phyloP scores from a whole-genome alignment of 2,888 invertebrate genomes.

The Tiphia femorata region DNA sequence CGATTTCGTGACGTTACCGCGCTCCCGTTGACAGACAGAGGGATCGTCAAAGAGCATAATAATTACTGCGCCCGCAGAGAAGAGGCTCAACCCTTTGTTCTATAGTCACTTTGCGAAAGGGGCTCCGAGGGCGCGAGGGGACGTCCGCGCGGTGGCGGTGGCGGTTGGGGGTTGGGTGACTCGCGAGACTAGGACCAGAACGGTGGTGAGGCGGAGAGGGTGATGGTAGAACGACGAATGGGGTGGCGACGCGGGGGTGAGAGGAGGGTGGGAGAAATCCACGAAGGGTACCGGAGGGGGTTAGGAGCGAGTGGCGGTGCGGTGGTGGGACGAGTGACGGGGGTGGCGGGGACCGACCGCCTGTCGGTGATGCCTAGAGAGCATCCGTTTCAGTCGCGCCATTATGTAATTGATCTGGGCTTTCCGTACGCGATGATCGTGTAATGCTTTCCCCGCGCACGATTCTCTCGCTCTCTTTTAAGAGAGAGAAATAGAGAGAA shows the following conservation, averaged over 20 bases:
- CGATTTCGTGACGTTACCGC: conserved; percentile 59
- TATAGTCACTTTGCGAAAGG: conserved; percentile 66
- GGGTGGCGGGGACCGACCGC: not conserved
- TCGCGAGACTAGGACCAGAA: not conserved
- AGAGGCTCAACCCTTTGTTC: conserved; percentile 68
- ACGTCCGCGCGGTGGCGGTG: conserved; percentile 17
- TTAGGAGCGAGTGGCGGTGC: conserved; percentile 19
- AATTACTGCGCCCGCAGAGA: conserved; percentile 67
- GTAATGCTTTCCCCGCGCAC: conserved; percentile 43
- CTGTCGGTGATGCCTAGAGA: conserved; percentile 40
- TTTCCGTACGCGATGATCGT: conserved; percentile 55
- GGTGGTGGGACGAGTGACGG: conserved; percentile 5
- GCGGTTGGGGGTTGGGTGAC: conserved; percentile 13
- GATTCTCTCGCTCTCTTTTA: conserved; percentile 8
- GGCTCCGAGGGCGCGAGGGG: conserved; percentile 40
- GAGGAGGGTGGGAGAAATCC: not conserved
- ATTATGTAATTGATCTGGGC: conserved; percentile 64
- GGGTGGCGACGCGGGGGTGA: not conserved
- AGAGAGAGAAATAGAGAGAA: conserved; percentile 1
- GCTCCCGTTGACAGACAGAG: conserved; percentile 63
- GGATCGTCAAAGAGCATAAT: conserved; percentile 68
- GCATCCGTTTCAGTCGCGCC: conserved; percentile 61
- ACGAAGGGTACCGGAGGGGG: not conserved
- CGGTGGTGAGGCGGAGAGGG: too few species aligned
- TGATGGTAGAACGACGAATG: not conserved